Evolutionary conservation across 1,140 invertebrate genomes (phyloP).

Genomic region (Cyphomyrmex costatus): DNA sequence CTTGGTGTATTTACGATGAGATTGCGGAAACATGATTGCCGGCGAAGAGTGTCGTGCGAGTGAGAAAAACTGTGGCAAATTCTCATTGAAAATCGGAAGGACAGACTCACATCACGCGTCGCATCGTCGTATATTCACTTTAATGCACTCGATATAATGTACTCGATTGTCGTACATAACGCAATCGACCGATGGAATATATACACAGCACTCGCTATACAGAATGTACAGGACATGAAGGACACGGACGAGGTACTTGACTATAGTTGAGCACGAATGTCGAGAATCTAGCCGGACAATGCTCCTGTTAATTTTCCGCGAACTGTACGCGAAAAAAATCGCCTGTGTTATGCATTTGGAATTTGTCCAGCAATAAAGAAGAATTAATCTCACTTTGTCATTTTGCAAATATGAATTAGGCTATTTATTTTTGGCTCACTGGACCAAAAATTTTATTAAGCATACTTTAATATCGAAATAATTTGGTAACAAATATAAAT

Average conservation of each 20-base stretch:
- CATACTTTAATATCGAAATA: neutral
- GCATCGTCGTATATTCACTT: conserved; percentile 48
- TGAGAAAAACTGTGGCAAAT: neutral
- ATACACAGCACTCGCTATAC: conserved; percentile 42
- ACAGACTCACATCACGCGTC: conserved; percentile 1
- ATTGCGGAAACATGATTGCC: neutral
- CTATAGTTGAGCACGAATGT: conserved; percentile 56
- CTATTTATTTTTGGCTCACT: neutral
- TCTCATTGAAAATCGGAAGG: neutral
- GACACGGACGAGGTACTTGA: conserved; percentile 58
- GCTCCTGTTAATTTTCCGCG: conserved; percentile 61
- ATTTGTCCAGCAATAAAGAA: neutral
- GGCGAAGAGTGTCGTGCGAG: neutral
- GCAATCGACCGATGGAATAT: conserved; percentile 50
- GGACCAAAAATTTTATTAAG: neutral
- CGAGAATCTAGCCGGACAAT: conserved; percentile 57
- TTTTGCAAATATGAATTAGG: neutral
- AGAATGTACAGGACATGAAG: conserved; percentile 62
- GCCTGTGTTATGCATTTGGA: neutral
- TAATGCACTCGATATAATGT: conserved; percentile 62
- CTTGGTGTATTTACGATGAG: neutral
- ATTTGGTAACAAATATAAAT: neutral
- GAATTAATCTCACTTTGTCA: neutral
- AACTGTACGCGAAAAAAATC: conserved; percentile 13
- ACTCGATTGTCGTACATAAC: conserved; percentile 61